Base-by-base conservation (phyloP, 2,888 invertebrate genomes). In the Cyclophora albipunctata region DNA sequence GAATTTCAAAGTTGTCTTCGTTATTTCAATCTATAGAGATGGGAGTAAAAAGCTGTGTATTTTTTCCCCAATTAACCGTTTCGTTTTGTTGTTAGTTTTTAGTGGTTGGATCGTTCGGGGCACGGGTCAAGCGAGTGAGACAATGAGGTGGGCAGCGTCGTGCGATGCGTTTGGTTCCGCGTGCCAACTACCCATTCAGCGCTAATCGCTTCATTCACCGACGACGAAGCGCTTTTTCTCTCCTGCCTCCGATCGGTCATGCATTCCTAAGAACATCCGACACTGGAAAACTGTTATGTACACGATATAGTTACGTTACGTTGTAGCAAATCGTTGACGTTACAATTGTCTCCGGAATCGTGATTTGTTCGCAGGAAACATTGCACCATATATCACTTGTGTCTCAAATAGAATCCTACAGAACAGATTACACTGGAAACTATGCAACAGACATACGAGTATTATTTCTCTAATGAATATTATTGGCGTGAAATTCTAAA, bases 171-270 rank as follows among this genome's bases (percentile, higher is more conserved):
- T 83, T 85, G 78, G 87, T 88, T 86, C 82, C 79, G 80, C 78
- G 78, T 88, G 84, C 88, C 86, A 76, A 67, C 63, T 63, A 56
- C 71, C 79, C 74, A 85, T 85, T 85, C 79, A 85, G 82, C 83
- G 79, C 78, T 85, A 88, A 88, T 87, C 86, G 86, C 87, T 88
- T 86, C 84, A 88, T 87, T 86, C 84, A 84, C 72, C 75, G 76
- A 58, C 69, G 66, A 73, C 64, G 73, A 73, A 75, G 71, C 74
- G 80, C 83, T 84, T 84, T 84, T 86, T 84, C 81, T 73, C 66
- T 34, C 34, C 68, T 64, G 71, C 71, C 70, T 65, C 67, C 71
- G 77, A 86, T 87, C 83, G 80, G 85, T 86, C 87, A 86, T 85
- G 87, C 88, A 88, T 88, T 87, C 87, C 85, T 63, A 60, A 58